Percentiles rank a stretch among this genome's conserved stretches.
Evolutionary conservation across 2,797 vertebrate genomes (phyloP).

Genomic region (Pelochelys cantorii): DNA sequence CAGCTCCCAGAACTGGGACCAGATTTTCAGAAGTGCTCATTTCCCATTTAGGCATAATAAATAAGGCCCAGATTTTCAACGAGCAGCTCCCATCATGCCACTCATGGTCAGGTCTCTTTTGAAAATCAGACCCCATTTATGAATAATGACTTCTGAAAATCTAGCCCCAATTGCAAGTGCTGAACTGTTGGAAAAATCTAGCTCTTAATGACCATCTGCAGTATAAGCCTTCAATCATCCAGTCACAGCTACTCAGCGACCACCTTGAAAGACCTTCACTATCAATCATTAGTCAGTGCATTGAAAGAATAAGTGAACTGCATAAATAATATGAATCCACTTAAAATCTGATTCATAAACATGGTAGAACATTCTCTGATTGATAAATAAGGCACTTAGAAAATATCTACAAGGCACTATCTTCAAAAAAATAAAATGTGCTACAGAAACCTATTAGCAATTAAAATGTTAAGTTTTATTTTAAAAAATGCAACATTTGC

Average conservation of each 20-base stretch:
- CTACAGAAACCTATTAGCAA: background rate
- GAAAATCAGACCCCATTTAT: background rate
- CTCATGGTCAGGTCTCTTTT: background rate
- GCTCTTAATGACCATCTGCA: background rate
- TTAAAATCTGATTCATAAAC: background rate
- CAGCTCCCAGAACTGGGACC: background rate
- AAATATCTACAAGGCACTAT: background rate
- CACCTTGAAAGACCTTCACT: background rate
- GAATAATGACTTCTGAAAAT: background rate
- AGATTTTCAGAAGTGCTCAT: background rate
- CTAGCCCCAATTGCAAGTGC: background rate
- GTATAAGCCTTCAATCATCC: background rate
- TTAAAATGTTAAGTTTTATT: background rate
- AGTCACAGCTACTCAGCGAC: background rate
- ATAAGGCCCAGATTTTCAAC: background rate
- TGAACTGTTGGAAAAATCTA: slow-evolving; percentile 14
- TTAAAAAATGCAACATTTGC: background rate
- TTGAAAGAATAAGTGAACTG: background rate
- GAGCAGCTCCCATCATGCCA: background rate
- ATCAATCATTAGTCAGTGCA: background rate
- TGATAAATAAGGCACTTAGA: background rate
- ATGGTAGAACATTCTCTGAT: background rate
- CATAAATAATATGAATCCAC: slow-evolving; percentile 46
- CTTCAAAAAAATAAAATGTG: background rate
- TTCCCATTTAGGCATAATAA: background rate